Evolutionary conservation across 2,888 invertebrate species (phyloP).

Genomic region (Podabrus alpinus): DNA sequence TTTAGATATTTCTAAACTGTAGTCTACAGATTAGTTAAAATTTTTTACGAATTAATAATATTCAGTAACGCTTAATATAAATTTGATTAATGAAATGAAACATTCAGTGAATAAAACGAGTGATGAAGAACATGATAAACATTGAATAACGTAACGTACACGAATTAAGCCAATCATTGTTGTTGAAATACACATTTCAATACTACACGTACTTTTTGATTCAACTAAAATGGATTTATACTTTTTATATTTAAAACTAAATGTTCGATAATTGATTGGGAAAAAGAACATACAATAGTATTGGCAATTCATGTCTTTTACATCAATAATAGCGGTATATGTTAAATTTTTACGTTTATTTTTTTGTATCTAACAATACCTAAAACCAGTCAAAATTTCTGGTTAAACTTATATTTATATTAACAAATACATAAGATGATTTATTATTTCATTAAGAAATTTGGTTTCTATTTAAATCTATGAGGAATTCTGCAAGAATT

Average conservation of each 20-base stretch:
- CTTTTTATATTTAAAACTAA: neutral
- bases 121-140: neutral
- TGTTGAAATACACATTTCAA: neutral
- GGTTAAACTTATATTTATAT: conserved; percentile 11
- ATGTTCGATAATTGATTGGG: neutral
- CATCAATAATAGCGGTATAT: neutral
- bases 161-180: conserved; percentile 2
- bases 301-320: neutral
- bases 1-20: conserved; percentile 23
- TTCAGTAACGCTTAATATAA: neutral
- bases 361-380: neutral
- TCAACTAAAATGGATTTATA: neutral
- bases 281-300: neutral
- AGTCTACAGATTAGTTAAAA: neutral
- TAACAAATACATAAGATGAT: conserved; percentile 21
- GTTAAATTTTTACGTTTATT: neutral
- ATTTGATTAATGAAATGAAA: neutral
- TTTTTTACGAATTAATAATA: neutral
- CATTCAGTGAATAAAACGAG: neutral
- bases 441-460: conserved; percentile 26
- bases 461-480: conserved; percentile 13
- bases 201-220: neutral
- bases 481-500: conserved; percentile 20
- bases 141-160: conserved; percentile 1
- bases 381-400: neutral